Evolutionary conservation across 2,888 invertebrate genomes (phyloP), one percentile per base, ranked within the genome.

Genomic region (Spisula solida): DNA sequence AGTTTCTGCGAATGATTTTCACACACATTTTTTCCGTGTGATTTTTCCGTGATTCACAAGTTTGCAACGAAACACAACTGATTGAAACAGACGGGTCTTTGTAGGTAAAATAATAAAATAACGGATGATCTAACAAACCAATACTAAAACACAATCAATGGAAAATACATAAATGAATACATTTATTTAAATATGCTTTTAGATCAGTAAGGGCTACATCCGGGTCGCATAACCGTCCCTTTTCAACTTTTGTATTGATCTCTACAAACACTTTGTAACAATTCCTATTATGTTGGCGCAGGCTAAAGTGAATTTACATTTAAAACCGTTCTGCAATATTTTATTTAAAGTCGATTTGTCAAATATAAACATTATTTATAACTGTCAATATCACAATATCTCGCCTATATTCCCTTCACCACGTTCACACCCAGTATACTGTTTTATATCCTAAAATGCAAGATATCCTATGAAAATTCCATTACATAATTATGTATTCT

Each of bases 261-360:
- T 25, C 10, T 66, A 25, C n/a, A 18, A 5, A 66, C 60, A 4
- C 25, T 20, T 66, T 66, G 25, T 66, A 66, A 66, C 0, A 51
- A 51, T 16, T 66, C 25, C 10, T 12, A 25, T 66, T 10, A 2
- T 66, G 8, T 25, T 1, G 60, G 18, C 5, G 25, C n/a, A 6
- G 60, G 25, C n/a, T 25, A 66, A 66, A 66, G 25, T 66, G 60
- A 66, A 66, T n/a, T 66, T 66, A 66, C n/a, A 66, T 66, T 70
- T 31, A 75, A 75, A 75, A 34, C n/a, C 31, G 29, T 18, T 75
- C 31, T 14, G 29, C 31, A 75, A 75, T 18, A 12, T 75, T 31
- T 41, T 8, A 41, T 41, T 41, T 41, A 41, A 41, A 75, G 75
- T 75, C 75, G 12, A 75, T 75, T 31, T 31, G 31, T 75, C 34